These are phyloP conservation scores for Hypsopygia costalis DNA, from an alignment of 2,888 invertebrate species.

Conservation along the genomic window DNA sequence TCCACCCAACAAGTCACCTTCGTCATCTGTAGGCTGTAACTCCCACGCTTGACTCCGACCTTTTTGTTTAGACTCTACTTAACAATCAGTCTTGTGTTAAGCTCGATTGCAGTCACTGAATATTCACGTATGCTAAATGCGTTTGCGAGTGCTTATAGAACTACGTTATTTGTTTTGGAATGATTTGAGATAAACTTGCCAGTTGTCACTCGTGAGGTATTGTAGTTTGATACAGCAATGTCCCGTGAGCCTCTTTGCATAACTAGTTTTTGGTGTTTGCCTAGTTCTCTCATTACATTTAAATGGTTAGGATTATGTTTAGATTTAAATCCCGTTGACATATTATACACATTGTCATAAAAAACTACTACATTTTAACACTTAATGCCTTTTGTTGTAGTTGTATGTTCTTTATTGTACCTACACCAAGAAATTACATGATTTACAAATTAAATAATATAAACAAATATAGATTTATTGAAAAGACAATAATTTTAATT, in stretches of 20 bases:
- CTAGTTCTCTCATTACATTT: slow-evolving; percentile 2
- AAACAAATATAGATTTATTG: no score
- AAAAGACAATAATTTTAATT: no score
- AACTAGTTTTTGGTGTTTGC: slow-evolving; percentile 14
- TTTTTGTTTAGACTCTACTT: slow-evolving; percentile 49
- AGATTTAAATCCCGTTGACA: no score
- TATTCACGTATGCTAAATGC: slow-evolving; percentile 59
- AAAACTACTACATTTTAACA: no score
- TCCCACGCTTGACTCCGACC: slow-evolving; percentile 59
- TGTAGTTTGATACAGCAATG: slow-evolving; percentile 12
- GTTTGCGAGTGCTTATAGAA: slow-evolving; percentile 37
- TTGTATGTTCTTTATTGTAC: no score
- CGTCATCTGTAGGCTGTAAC: slow-evolving; percentile 47
- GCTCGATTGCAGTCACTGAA: slow-evolving; percentile 49
- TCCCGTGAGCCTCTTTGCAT: slow-evolving; percentile 15
- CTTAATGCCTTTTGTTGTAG: no score
- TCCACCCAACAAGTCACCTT: slow-evolving; percentile 52
- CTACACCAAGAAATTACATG: no score
- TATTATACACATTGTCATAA: no score
- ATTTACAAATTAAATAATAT: no score
- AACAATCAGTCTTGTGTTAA: slow-evolving; percentile 47
- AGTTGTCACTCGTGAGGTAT: slow-evolving; percentile 15
- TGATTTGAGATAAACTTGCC: slow-evolving; percentile 15
- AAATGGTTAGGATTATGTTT: neutral
- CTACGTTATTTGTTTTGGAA: slow-evolving; percentile 21